A percentile compares a stretch with the other conserved stretches of the same genome.
Evolutionary conservation across 2,113 vertebrate genomes (phyloP).

Genomic region (Electrona antarctica): DNA sequence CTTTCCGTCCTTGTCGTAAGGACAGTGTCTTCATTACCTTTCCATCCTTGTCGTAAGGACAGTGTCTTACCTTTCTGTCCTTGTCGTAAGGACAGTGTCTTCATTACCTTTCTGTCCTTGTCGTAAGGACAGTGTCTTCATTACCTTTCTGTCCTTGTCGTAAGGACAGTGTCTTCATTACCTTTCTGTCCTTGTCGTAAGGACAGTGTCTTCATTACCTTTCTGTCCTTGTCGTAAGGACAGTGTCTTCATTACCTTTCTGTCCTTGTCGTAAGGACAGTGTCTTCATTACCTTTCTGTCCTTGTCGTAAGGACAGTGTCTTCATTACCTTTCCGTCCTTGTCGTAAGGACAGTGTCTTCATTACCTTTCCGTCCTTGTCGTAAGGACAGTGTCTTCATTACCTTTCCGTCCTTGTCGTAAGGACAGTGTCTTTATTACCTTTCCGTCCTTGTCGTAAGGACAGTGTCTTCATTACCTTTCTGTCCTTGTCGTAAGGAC

Average conservation of each 20-base stretch:
- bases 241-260: slow-evolving; percentile 35
- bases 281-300: no score
- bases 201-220: not conserved
- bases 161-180: slow-evolving; percentile 67
- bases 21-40: not conserved
- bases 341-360: slow-evolving; percentile 80
- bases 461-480: slow-evolving; percentile 26
- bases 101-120: no score
- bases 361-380: no score
- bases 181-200: not conserved
- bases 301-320: no score
- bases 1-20: not conserved
- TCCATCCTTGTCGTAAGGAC: no score
- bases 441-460: slow-evolving; percentile 89
- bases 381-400: not conserved
- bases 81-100: slow-evolving; percentile 83
- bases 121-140: no score
- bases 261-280: slow-evolving; percentile 89
- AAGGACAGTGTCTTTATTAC: no score
- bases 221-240: no score
- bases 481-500: no score
- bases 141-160: slow-evolving; percentile 86
- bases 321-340: slow-evolving; percentile 82
- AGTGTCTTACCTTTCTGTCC: slow-evolving; percentile 75
- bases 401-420: no score